Evolutionary conservation across 1,140 invertebrate species (phyloP).

Genomic region (Papilio polyxenes): DNA sequence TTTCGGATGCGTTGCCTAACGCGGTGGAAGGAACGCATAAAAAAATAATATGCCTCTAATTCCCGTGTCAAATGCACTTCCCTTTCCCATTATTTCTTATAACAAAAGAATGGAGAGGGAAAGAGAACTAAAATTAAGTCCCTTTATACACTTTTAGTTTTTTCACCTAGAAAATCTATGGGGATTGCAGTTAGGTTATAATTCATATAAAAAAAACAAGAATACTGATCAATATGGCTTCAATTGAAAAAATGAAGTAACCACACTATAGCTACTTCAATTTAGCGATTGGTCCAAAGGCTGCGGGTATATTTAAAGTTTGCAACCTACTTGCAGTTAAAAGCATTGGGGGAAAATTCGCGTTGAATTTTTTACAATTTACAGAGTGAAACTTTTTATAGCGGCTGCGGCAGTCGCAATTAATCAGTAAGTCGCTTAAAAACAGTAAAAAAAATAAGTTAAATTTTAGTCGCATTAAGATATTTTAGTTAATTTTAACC

Average conservation of each 20-base stretch:
- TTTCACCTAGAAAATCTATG: too few relatives aligned
- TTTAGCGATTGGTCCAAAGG: constrained; percentile 3
- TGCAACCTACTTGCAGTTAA: constrained; percentile 12
- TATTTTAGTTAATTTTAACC: neutral
- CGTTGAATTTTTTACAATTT: constrained; percentile 26
- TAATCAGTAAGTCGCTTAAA: neutral
- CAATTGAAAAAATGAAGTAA: neutral
- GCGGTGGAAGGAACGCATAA: too few relatives aligned
- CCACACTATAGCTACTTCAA: neutral
- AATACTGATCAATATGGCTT: too few relatives aligned
- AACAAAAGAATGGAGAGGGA: neutral
- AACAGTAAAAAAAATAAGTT: neutral
- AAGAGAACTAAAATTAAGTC: too few relatives aligned
- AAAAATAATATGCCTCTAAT: too few relatives aligned
- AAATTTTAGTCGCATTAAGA: neutral
- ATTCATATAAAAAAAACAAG: too few relatives aligned
- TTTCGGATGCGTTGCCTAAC: too few relatives aligned
- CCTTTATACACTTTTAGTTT: too few relatives aligned
- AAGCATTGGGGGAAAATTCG: constrained; percentile 3
- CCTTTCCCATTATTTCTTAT: neutral
- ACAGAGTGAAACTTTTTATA: neutral
- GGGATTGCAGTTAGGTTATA: too few relatives aligned
- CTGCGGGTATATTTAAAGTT: neutral
- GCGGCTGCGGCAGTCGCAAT: neutral
- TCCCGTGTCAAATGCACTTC: too few relatives aligned